Base-by-base conservation (phyloP, 2,797 vertebrate genomes). In the Callimico goeldii region DNA sequence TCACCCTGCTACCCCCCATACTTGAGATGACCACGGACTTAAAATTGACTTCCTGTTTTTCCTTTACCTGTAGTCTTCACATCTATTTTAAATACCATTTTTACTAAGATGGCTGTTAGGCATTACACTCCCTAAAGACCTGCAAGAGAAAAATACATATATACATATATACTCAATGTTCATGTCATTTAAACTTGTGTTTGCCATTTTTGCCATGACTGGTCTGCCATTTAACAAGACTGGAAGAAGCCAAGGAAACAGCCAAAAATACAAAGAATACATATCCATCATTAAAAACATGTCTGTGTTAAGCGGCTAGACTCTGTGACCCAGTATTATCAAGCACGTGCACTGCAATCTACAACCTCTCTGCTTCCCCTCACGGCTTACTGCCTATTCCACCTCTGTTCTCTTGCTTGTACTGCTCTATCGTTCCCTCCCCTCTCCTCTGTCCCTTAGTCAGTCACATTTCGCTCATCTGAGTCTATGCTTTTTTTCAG, bases 81-180 rank as follows among this genome's bases (percentile, higher is more conserved):
- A 24, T 57, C 50, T 91, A 83, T 46, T 92, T 94, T 82, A 88
- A 92, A 36, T 57, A 57, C 22, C 5, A 19, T 36, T 94, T 91
- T 83, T 70, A 20, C 50, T 39, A 36, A 94, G 55, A 57, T 79
- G 46, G 55, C 61, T 79, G 1, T 77, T 58, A 82, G 81, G 14
- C 1, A 77, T 8, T 4, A 46, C 1, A 88, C 5, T 64, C 5
- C 5, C 1, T 70, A 58, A 86, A 83, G 24, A 24, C 55, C 20
- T 64, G 3, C 11, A 7, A 4, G 7, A 30, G 20, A 15, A 10
- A 22, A 12, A 20, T 13, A 67, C 50, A 9, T n/a, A 17, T 41
- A 76, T 36, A 52, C 20, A 41, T 30, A 43, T 2, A 0, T 1
- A n/a, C 9, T 64, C 72, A 77, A 85, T 88, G 84, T 93, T 87